These are phyloP conservation scores for Thunnus maccoyii DNA, from an alignment of 2,113 vertebrate species.

Conservation along the genomic window DNA sequence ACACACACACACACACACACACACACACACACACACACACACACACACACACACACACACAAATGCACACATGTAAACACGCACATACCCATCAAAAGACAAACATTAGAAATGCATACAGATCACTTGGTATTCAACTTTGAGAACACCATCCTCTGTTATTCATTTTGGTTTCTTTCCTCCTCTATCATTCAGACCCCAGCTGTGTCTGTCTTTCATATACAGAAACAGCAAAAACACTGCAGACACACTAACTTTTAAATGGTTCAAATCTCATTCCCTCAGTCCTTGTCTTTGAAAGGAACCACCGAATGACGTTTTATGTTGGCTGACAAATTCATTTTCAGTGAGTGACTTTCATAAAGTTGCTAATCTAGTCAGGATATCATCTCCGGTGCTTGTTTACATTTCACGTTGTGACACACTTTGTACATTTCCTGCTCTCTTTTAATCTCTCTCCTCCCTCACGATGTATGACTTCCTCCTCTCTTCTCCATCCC, in stretches of 20 bases:
- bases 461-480: background rate
- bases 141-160: too few species aligned
- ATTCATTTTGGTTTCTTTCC: too few species aligned
- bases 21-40: background rate
- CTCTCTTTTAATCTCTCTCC: constrained; percentile 14
- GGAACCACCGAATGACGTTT: background rate
- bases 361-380: background rate
- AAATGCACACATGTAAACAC: background rate
- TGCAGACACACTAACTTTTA: background rate
- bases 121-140: too few species aligned
- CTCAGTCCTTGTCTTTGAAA: background rate
- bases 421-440: constrained; percentile 11
- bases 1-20: background rate
- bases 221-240: too few species aligned
- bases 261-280: constrained; percentile 1
- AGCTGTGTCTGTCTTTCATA: too few species aligned
- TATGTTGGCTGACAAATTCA: constrained; percentile 25
- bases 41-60: background rate
- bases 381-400: constrained; percentile 7
- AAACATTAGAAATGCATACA: too few species aligned
- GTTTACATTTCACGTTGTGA: constrained; percentile 9
- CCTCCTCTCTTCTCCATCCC: background rate
- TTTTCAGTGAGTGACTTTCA: background rate
- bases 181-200: too few species aligned
- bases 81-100: background rate